Evolutionary conservation across 1,140 invertebrate species (phyloP).

Genomic region (Antheraea pernyi): DNA sequence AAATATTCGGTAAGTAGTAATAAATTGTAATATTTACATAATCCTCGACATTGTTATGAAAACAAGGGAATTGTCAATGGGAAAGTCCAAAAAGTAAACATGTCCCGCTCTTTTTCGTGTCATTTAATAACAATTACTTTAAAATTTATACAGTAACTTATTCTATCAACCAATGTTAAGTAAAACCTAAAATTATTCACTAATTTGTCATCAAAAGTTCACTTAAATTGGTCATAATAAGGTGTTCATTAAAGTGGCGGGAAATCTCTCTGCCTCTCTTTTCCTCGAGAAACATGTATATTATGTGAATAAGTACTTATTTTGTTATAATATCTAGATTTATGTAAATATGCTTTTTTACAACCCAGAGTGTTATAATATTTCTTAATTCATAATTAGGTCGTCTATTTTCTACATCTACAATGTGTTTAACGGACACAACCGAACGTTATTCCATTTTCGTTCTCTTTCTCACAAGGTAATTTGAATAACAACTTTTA

Average conservation of each 20-base stretch:
- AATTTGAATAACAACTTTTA: conserved; percentile 4
- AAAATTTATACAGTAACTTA: neutral
- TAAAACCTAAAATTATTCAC: neutral
- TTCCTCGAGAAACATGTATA: conserved; percentile 13
- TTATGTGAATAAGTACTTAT: neutral
- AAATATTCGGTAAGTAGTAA: conserved; percentile 77
- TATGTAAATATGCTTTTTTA: neutral
- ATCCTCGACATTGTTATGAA: conserved; percentile 36
- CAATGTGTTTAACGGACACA: conserved; percentile 48
- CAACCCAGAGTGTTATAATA: neutral
- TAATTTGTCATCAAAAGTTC: neutral
- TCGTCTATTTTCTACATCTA: conserved; percentile 9
- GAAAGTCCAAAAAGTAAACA: conserved; percentile 63
- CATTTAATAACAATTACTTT: conserved; percentile 44
- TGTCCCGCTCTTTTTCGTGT: conserved; percentile 78
- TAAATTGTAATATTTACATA: conserved; percentile 25
- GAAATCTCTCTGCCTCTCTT: conserved; percentile 42
- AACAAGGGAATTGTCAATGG: conserved; percentile 52
- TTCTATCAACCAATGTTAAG: neutral
- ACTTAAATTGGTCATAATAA: neutral
- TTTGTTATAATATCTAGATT: neutral
- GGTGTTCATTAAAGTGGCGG: conserved; percentile 50
- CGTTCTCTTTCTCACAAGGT: conserved; percentile 38
- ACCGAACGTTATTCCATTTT: conserved; percentile 41
- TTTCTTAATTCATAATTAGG: conserved; percentile 11